Evolutionary conservation across 1,140 invertebrate genomes (phyloP).

Genomic region (Reticulitermes speratus): DNA sequence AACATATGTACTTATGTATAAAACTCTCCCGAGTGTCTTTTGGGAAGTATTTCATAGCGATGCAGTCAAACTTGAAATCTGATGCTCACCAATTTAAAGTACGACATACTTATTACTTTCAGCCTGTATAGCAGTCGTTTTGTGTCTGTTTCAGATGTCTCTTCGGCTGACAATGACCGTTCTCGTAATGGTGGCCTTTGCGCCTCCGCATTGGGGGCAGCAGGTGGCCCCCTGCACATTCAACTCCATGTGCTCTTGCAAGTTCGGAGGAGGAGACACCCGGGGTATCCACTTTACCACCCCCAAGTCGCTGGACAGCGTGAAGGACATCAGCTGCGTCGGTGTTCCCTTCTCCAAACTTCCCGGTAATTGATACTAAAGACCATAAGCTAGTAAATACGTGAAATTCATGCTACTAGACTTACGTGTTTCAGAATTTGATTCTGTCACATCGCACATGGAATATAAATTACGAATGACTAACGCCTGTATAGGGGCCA

Average conservation of each 20-base stretch:
- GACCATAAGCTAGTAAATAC: not conserved
- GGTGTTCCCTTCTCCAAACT: slow-evolving; percentile 61
- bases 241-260: slow-evolving; percentile 63
- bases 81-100: too few relatives aligned
- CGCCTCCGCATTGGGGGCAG: slow-evolving; percentile 9
- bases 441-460: too few relatives aligned
- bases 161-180: not conserved
- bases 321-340: slow-evolving; percentile 59
- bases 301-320: slow-evolving; percentile 28
- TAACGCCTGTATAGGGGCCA: too few relatives aligned
- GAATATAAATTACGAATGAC: too few relatives aligned
- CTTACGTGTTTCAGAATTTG: too few relatives aligned
- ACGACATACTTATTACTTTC: too few relatives aligned
- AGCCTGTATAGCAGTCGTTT: too few relatives aligned
- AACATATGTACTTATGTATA: too few relatives aligned
- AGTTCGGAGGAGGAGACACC: slow-evolving; percentile 52
- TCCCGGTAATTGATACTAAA: slow-evolving; percentile 49
- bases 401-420: too few relatives aligned
- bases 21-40: too few relatives aligned
- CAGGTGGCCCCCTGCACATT: slow-evolving; percentile 53
- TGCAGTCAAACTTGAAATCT: too few relatives aligned
- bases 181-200: not conserved
- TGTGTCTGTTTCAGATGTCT: not conserved
- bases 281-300: slow-evolving; percentile 30
- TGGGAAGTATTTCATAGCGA: too few relatives aligned